These are phyloP conservation scores for Lordiphosa clarofinis DNA, from an alignment of 1,140 invertebrate species.

Conservation along the genomic window DNA sequence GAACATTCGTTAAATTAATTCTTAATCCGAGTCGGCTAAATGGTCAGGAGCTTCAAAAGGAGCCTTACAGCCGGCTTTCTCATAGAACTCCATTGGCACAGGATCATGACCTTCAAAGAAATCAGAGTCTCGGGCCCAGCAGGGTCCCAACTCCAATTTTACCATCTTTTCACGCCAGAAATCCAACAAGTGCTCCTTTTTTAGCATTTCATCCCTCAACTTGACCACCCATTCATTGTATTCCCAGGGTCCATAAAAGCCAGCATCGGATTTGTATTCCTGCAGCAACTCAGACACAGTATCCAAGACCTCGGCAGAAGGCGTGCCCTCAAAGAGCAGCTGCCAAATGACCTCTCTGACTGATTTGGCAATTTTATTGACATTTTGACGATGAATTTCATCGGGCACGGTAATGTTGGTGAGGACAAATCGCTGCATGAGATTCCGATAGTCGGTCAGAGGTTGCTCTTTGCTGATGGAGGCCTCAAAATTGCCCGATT, in stretches of 20 bases:
- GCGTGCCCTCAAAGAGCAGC: slow-evolving; percentile 45
- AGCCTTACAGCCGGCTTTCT: slow-evolving; percentile 56
- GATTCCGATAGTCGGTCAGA: slow-evolving; percentile 38
- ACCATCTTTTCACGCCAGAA: slow-evolving; percentile 68
- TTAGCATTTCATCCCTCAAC: slow-evolving; percentile 56
- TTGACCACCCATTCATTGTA: slow-evolving; percentile 65
- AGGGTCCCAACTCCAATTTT: slow-evolving; percentile 56
- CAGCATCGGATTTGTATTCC: slow-evolving; percentile 52
- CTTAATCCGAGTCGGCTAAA: not conserved
- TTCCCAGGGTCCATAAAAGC: slow-evolving; percentile 48
- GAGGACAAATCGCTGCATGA: slow-evolving; percentile 55
- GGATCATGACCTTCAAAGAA: slow-evolving; percentile 48
- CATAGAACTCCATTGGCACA: slow-evolving; percentile 54
- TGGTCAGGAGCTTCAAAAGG: slow-evolving; percentile 30
- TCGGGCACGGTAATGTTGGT: slow-evolving; percentile 41
- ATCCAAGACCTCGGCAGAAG: slow-evolving; percentile 21
- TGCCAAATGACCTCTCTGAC: slow-evolving; percentile 44
- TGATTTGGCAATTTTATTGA: slow-evolving; percentile 40
- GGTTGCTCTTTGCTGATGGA: slow-evolving; percentile 26
- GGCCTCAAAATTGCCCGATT: slow-evolving; percentile 46
- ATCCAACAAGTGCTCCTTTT: slow-evolving; percentile 31
- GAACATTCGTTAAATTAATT: too few relatives aligned
- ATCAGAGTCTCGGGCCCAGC: slow-evolving; percentile 64
- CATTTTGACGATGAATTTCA: slow-evolving; percentile 30
- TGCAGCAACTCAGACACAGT: slow-evolving; percentile 53